Conservation (phyloP, 2,888 invertebrate species). For the Zaprionus bogoriensis region DNA sequence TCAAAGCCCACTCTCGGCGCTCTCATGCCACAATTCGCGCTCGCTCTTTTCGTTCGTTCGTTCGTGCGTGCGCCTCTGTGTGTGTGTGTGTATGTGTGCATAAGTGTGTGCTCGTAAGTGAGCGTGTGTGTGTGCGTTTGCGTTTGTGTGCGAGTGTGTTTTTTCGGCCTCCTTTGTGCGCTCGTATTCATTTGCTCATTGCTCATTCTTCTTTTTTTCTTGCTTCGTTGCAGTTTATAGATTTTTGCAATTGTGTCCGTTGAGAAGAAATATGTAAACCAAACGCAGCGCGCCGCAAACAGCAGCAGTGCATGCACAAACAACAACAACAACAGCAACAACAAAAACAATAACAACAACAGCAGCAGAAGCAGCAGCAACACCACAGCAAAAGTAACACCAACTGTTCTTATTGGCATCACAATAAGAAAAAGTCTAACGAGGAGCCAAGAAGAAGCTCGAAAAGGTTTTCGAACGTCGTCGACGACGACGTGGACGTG, state of each 20-base stretch:
- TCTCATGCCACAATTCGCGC: conserved; percentile 44
- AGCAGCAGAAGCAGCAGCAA: conserved; percentile 26
- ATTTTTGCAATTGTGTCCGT: conserved; percentile 78
- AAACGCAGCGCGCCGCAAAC: conserved; percentile 64
- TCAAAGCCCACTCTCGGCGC: conserved; percentile 56
- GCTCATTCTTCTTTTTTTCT: conserved; percentile 53
- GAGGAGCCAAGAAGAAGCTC: conserved; percentile 18
- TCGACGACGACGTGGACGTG: conserved; percentile 13
- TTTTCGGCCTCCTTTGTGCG: conserved; percentile 63
- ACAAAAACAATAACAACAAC: conserved; percentile 16
- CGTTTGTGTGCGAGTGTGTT: conserved; percentile 37
- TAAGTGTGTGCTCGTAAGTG: conserved; percentile 17
- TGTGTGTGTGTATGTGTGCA: conserved; percentile 18
- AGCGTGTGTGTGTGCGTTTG: conserved; percentile 23
- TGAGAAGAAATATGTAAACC: conserved; percentile 79
- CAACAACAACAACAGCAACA: conserved; percentile 35
- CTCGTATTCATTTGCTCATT: conserved; percentile 52
- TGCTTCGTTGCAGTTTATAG: conserved; percentile 80
- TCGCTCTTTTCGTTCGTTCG: conserved; percentile 44
- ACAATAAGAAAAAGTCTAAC: conserved; percentile 32
- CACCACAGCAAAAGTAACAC: conserved; percentile 3
- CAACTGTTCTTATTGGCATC: conserved; percentile 48
- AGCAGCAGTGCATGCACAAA: conserved; percentile 48
- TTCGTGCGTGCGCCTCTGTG: conserved; percentile 35
- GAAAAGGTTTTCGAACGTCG: conserved; percentile 31